Conservation (phyloP, 2,113 vertebrate species). For the Cephalopterus ornatus region DNA sequence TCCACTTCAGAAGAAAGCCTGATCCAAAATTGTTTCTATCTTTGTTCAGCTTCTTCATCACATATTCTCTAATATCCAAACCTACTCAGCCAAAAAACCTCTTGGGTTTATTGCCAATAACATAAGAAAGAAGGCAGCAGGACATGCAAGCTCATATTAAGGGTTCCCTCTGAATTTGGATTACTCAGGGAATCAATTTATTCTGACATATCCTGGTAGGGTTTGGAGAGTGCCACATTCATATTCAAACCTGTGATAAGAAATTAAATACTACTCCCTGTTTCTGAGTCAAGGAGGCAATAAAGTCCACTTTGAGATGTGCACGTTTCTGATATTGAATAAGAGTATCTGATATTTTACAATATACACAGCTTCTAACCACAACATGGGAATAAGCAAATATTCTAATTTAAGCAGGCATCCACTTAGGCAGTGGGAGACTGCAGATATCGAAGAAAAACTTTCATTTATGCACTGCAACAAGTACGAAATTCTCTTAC, state of each 20-base stretch:
- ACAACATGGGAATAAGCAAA: neutral
- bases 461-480: neutral
- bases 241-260: neutral
- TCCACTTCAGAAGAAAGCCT: neutral
- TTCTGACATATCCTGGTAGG: neutral
- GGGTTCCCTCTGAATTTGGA: neutral
- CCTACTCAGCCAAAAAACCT: neutral
- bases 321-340: neutral
- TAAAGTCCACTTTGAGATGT: neutral
- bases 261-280: neutral
- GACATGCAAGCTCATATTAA: neutral
- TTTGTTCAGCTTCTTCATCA: neutral
- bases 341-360: neutral
- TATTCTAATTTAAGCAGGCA: neutral
- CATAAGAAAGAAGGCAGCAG: neutral
- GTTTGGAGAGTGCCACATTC: neutral
- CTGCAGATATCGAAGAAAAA: neutral
- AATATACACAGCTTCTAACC: neutral
- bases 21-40: neutral
- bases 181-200: constrained; percentile 19
- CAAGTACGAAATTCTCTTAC: constrained; percentile 67
- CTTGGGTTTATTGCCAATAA: neutral
- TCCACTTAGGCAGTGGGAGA: neutral
- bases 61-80: neutral
- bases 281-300: neutral